Evolutionary conservation across 2,797 vertebrate genomes (phyloP), one percentile per base, ranked within the genome.

Genomic region (Urosaurus nigricauda): DNA sequence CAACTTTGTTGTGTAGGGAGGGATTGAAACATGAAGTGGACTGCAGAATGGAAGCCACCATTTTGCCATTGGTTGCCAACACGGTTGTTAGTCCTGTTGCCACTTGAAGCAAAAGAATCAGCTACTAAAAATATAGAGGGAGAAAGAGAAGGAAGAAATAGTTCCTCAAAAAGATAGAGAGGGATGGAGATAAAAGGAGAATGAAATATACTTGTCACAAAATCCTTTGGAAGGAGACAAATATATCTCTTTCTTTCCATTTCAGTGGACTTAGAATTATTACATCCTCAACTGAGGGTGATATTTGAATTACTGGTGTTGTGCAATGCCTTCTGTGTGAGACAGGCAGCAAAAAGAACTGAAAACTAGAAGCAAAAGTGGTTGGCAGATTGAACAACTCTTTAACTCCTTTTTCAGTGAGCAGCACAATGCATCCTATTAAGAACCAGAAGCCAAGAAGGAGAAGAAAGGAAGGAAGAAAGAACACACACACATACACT

Each of bases 241-340:
- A 68, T 0, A 0, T 0, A 43, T 1, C 5, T n/a, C 0, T 82
- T 0, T 40, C 13, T 0, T 9, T 21, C 29, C 19, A 19, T 0
- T 7, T 14, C 70, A 2, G 24, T 1, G 2, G 9, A 8, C 29
- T 5, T 21, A 2, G 32, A 60, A 58, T 14, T 6, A 24, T 32
- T 5, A 13, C n/a, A 1, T 3, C 63, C 2, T 37, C 0, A 51
- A 51, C 47, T 51, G 47, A 6, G 8, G 26, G 1, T 12, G 0
- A 8, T 26, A 86, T 63, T 86, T 24, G 35, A n/a, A 71, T 71
- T 51, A 0, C 5, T 2, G 1, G 16, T 65, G 37, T 1, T 60
- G 35, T 19, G 24, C 14, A 58, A 24, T 51, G 0, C 0, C 32
- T 29, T 26, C n/a, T 37, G 21, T 21, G 17, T n/a, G 47, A 32